These are phyloP conservation scores for Eulemur albifrons DNA, from an alignment of 2,797 vertebrate species.

Conservation along the genomic window DNA sequence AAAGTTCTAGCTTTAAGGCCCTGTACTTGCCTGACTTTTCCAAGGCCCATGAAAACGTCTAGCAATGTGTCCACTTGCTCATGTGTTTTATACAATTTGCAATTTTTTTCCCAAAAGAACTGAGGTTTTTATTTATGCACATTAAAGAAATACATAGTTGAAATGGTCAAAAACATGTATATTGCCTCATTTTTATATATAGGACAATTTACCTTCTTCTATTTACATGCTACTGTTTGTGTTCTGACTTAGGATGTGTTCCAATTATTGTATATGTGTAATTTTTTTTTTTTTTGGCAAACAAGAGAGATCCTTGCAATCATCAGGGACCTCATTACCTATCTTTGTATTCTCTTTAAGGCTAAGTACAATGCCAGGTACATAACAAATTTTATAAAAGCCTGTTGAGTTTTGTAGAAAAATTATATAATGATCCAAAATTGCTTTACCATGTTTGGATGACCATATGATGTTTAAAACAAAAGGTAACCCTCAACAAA, in stretches of 20 bases:
- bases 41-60: neutral
- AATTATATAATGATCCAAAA: slow-evolving; percentile 65
- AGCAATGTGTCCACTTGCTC: neutral
- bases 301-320: slow-evolving; percentile 4
- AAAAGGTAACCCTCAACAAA: slow-evolving; percentile 52
- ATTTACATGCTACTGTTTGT: neutral
- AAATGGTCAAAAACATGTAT: slow-evolving; percentile 45
- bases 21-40: neutral
- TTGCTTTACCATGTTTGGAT: slow-evolving; percentile 56
- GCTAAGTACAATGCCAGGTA: slow-evolving; percentile 43
- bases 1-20: neutral
- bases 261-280: neutral
- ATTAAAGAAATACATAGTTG: slow-evolving; percentile 59
- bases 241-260: neutral
- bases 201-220: neutral
- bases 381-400: slow-evolving; percentile 48
- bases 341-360: slow-evolving; percentile 12
- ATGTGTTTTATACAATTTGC: neutral
- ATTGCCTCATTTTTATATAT: slow-evolving; percentile 3
- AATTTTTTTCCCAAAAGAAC: slow-evolving; percentile 48
- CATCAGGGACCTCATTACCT: neutral
- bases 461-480: slow-evolving; percentile 41
- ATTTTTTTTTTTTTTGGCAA: neutral
- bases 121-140: slow-evolving; percentile 63
- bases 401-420: slow-evolving; percentile 53